phyloP scores from a whole-genome alignment of 2,888 invertebrate species.

The Entomobrya proxima region DNA sequence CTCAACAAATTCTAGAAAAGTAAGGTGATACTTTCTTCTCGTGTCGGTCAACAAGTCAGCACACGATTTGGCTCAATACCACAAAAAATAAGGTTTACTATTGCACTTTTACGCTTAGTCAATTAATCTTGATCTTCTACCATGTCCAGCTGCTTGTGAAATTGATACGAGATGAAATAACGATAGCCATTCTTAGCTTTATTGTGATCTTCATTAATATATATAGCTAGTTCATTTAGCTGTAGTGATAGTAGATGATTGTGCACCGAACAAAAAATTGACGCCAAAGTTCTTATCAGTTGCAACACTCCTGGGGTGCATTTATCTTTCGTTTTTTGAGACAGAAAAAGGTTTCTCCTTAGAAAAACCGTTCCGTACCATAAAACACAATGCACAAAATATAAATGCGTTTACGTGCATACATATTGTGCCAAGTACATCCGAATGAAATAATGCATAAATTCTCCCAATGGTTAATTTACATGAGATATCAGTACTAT shows the following conservation, averaged over 20 bases:
- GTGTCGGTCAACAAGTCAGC: neutral
- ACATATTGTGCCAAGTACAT: neutral
- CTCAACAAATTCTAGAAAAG: too few relatives aligned
- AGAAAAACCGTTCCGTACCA: neutral
- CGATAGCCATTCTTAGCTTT: neutral
- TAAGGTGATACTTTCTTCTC: neutral
- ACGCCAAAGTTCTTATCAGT: slow-evolving; percentile 25
- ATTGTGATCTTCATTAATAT: too few relatives aligned
- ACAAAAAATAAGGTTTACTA: too few relatives aligned
- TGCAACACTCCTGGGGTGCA: neutral
- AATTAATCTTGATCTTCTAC: slow-evolving; percentile 19
- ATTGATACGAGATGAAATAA: neutral
- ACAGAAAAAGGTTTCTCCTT: neutral
- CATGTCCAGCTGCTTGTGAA: neutral
- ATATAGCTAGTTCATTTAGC: too few relatives aligned
- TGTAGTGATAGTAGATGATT: too few relatives aligned
- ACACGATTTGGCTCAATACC: too few relatives aligned
- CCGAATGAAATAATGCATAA: slow-evolving; percentile 16
- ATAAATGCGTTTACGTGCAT: slow-evolving; percentile 28
- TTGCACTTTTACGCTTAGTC: neutral
- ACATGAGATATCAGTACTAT: neutral
- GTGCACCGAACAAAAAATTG: neutral
- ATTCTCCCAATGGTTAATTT: slow-evolving; percentile 3
- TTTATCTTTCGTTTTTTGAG: neutral
- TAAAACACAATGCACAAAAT: slow-evolving; percentile 31